A percentile compares a stretch with the other conserved stretches of the same genome.
These are phyloP conservation scores for Trematomus bernacchii DNA, from an alignment of 2,797 vertebrate species.

Conservation along the genomic window DNA sequence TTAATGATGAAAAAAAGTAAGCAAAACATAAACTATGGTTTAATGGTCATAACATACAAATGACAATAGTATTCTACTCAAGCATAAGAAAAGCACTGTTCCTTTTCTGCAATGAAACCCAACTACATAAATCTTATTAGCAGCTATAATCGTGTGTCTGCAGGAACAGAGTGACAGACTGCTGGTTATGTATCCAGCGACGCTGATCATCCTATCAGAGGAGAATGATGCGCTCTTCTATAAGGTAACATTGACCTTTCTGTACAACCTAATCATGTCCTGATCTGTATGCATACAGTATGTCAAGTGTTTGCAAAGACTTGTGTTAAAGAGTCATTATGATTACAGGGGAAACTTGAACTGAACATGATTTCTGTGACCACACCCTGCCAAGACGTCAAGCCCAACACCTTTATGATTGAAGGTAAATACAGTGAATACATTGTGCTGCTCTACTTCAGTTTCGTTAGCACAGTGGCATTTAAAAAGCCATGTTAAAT, in stretches of 20 bases:
- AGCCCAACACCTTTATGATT: slow-evolving; percentile 92
- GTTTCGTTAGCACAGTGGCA: neutral
- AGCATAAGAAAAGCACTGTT: neutral
- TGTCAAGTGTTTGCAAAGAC: slow-evolving; percentile 19
- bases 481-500: slow-evolving; percentile 35
- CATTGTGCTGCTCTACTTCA: neutral
- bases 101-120: neutral
- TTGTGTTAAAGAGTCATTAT: slow-evolving; percentile 45
- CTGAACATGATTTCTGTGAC: slow-evolving; percentile 93
- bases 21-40: neutral
- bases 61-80: neutral
- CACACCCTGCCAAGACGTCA: slow-evolving; percentile 92
- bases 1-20: neutral
- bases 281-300: neutral
- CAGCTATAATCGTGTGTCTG: slow-evolving; percentile 22
- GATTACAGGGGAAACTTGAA: slow-evolving; percentile 93
- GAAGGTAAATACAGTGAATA: slow-evolving; percentile 87
- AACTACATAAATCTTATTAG: slow-evolving; percentile 4
- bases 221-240: slow-evolving; percentile 89
- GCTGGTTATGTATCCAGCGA: slow-evolving; percentile 92
- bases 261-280: slow-evolving; percentile 22
- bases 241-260: slow-evolving; percentile 85
- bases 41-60: neutral
- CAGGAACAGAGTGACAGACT: slow-evolving; percentile 93
- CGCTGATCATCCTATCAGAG: slow-evolving; percentile 94